Conservation (phyloP, 2,113 vertebrate genomes). For the Sinosuthora webbiana region DNA sequence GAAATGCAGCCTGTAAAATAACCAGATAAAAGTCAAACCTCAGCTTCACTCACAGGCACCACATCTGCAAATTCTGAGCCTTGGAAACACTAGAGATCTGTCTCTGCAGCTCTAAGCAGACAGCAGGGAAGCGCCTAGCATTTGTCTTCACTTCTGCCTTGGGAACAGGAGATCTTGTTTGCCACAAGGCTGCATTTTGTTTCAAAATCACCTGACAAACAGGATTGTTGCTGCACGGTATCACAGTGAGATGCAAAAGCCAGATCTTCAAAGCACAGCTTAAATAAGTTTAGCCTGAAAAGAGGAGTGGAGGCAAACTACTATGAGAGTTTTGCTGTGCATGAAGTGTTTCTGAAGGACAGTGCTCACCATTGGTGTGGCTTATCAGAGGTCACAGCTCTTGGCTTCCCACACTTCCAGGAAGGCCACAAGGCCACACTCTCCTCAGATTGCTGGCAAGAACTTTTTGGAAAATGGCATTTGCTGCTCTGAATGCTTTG, state of each 20-base stretch:
- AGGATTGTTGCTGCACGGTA: background rate
- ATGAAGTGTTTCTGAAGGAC: background rate
- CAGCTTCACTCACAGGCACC: background rate
- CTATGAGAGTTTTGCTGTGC: background rate
- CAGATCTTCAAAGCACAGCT: conserved; percentile 27
- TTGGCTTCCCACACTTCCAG: background rate
- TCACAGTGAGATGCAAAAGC: conserved; percentile 16
- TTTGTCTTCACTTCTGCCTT: background rate
- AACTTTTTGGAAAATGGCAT: background rate
- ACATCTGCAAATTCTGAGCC: background rate
- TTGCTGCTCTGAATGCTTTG: conserved; percentile 15
- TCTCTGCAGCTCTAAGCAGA: background rate
- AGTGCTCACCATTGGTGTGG: background rate
- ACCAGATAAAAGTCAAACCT: background rate
- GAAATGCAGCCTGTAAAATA: background rate
- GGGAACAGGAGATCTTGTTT: conserved; percentile 8
- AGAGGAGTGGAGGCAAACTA: background rate
- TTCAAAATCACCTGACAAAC: background rate
- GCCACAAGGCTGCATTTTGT: background rate
- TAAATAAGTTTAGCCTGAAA: background rate
- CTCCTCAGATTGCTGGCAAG: background rate
- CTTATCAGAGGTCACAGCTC: background rate
- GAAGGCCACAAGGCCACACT: background rate
- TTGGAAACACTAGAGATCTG: background rate
- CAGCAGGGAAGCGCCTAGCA: background rate